Evolutionary conservation across 2,888 invertebrate genomes (phyloP), one percentile per base, ranked within the genome.

Genomic region (Drosophila koepferae): DNA sequence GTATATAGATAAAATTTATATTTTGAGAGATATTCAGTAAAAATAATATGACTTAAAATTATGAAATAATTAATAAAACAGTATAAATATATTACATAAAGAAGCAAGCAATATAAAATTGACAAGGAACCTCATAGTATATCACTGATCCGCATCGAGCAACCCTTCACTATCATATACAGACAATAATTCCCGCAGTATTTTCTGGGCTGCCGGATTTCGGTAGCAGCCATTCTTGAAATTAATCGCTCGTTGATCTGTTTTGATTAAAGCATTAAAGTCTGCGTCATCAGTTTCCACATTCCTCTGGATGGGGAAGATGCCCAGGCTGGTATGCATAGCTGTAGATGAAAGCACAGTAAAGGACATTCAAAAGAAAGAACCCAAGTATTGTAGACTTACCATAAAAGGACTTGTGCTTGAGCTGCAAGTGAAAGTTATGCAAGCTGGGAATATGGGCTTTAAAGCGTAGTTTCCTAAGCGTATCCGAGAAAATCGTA

Each of bases 201-300:
- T 80, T 5, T 75, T 73, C 48, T 92, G 91, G 0, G 91, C 80
- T 36, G 73, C 85, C 6, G 91, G 83, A 77, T 92, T 93, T 28
- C 63, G 77, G 59, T 84, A 93, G 60, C 93, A 88, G 4, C 77
- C 87, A 40, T 90, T 72, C 74, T 92, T 93, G 34, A 88, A 89
- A 34, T 84, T 86, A n/a, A 79, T 59, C 0, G 90, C 90, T 3
- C 91, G 78, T 59, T 92, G 89, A 73, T 90, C 79, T 6, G 60
- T 81, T 40, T 90, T 85, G 90, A 93, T 91, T 12, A 93, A 58
- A 0, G 93, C 91, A 61, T 90, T 83, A 34, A 93, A 92, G 55
- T 93, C 93, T 3, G 93, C 93, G 81, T 93, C 91, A 0, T 83
- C 90, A 1, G 90, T 90, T 43, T 92, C 81, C 20, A 90, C 88